Base-by-base conservation (phyloP, 2,797 vertebrate genomes). In the Sebastes elongatus region DNA sequence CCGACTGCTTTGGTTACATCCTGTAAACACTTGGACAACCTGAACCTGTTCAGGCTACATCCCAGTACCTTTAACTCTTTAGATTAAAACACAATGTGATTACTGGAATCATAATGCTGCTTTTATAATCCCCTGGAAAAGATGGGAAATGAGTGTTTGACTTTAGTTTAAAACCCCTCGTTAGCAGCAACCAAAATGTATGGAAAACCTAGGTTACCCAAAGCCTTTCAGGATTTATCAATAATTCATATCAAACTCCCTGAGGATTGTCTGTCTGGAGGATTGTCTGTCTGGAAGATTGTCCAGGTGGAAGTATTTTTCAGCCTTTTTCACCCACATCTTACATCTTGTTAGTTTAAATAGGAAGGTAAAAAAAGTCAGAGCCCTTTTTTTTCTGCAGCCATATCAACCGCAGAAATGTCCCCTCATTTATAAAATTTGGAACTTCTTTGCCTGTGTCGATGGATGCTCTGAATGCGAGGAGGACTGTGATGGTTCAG, bases 121-220 rank as follows among this genome's bases (percentile, higher is more conserved):
- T 73, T 82, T 67, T 59, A 71, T 3, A 57, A 6, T 30, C 55
- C 32, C 14, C 10, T 13, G 6, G 16, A 28, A 53, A 49, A 49
- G 27, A 78, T 27, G 16, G 14, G 30, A 74, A 7, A 56, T 35
- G 33, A 35, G 33, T 33, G 2, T 62, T 8, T 28, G 22, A 22
- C 20, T 52, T 71, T 23, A 10, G 10, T 49, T 57, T 46, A 13
- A 61, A 55, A 70, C 16, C 0, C 20, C 14, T 38, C 9, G 56
- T 64, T 20, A 71, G 77, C 77, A 75, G 57, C 28, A 88, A 78
- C 78, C 78, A 83, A 83, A 88, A 72, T 52, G 25, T 68, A n/a
- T 25, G 66, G 38, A 61, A 38, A 60, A 23, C 27, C 14, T 7
- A 61, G 11, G 27, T 78, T 46, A 71, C 30, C 73, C 53, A 79